Evolutionary conservation across 2,797 vertebrate species (phyloP).

Genomic region (Myotis findleyi): DNA sequence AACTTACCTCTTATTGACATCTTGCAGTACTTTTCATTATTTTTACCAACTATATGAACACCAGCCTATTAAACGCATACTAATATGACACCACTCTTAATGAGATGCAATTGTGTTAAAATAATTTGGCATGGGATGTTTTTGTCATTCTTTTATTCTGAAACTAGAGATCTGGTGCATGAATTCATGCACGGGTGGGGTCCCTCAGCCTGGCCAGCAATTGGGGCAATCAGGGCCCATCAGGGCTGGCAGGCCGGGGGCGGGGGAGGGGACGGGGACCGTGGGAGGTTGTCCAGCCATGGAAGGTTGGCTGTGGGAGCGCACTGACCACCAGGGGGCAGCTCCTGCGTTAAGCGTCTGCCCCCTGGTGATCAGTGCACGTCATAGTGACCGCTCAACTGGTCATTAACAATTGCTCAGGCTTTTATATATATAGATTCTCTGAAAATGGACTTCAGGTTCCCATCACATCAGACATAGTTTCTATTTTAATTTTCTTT

Average conservation of each 20-base stretch:
- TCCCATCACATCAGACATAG: not conserved
- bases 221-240: no score
- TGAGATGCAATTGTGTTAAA: not conserved
- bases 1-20: not conserved
- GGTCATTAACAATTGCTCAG: no score
- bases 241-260: no score
- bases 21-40: not conserved
- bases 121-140: not conserved
- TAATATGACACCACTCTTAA: not conserved
- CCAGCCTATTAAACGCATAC: not conserved
- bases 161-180: not conserved
- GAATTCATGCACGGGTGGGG: no score
- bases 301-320: no score
- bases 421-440: not conserved
- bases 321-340: no score
- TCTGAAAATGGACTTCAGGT: not conserved
- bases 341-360: no score
- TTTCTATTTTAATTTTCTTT: constrained; percentile 36
- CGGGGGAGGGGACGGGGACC: no score
- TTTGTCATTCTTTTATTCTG: constrained; percentile 2
- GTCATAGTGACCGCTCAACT: no score
- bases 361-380: no score
- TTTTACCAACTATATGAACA: constrained; percentile 32
- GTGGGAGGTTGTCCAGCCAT: fast-evolving
- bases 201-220: no score